phyloP scores from a whole-genome alignment of 2,888 invertebrate genomes.

The Calliphora vomitoria region DNA sequence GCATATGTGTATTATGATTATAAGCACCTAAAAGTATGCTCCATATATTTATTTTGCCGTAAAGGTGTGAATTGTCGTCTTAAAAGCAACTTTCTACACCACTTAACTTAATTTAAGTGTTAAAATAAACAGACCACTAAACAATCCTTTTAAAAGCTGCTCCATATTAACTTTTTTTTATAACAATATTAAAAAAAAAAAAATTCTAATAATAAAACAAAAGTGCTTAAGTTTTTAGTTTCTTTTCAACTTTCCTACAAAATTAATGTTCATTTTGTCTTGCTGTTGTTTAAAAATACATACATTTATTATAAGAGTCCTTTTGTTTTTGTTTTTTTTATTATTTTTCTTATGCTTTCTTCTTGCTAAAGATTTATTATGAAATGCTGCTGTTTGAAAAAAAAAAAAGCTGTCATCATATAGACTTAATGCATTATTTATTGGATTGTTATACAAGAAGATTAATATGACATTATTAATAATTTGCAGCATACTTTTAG shows the following conservation, averaged over 20 bases:
- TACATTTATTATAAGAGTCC: conserved; percentile 45
- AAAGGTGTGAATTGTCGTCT: conserved; percentile 60
- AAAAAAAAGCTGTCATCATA: conserved; percentile 72
- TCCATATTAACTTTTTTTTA: background rate
- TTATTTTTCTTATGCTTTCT: conserved; percentile 37
- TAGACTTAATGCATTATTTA: conserved; percentile 81
- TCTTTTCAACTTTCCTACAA: conserved; percentile 27
- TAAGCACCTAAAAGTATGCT: conserved; percentile 35
- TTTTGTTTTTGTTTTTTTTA: conserved; percentile 47
- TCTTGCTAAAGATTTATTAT: conserved; percentile 55
- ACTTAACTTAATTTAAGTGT: conserved; percentile 80
- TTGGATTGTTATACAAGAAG: conserved; percentile 75
- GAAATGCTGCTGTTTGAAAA: conserved; percentile 62
- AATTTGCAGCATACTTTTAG: conserved; percentile 82
- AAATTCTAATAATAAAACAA: conserved; percentile 15
- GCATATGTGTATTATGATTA: background rate
- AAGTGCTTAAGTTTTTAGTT: conserved; percentile 1
- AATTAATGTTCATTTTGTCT: conserved; percentile 56
- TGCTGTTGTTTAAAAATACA: conserved; percentile 34
- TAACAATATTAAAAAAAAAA: too few relatives aligned
- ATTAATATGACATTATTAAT: conserved; percentile 83
- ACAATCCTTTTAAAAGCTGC: background rate
- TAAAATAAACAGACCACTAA: conserved; percentile 57
- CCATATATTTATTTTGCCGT: conserved; percentile 24
- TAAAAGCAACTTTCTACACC: conserved; percentile 76